phyloP scores from a whole-genome alignment of 2,797 vertebrate genomes.

The Chanos chanos region DNA sequence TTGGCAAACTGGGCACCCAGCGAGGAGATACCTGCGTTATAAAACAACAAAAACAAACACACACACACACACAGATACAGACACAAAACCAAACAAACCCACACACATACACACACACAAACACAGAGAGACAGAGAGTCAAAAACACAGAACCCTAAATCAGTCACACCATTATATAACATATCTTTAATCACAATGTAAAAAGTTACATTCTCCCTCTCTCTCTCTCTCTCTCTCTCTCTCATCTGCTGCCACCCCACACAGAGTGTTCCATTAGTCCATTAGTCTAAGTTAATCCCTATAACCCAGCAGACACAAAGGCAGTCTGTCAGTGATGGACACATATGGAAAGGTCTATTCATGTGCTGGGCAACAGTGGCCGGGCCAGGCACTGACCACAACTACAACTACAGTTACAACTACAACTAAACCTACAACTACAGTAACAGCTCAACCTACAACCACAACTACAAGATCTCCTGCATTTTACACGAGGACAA shows the following conservation, averaged over 20 bases:
- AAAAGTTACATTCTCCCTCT: background rate
- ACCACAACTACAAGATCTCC: too few relatives aligned
- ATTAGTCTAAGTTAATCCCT: background rate
- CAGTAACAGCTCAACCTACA: too few relatives aligned
- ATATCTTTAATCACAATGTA: background rate
- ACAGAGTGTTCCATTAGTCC: background rate
- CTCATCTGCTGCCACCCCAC: background rate
- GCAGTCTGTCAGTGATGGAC: background rate
- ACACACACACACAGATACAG: background rate
- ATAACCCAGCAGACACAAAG: background rate
- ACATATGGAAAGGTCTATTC: background rate
- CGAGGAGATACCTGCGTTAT: conserved; percentile 79
- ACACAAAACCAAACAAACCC: background rate
- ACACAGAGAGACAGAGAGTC: background rate
- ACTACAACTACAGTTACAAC: too few relatives aligned
- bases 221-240: background rate
- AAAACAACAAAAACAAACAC: background rate
- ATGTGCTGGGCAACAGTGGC: background rate
- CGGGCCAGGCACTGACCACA: too few relatives aligned
- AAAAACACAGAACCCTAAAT: too few relatives aligned
- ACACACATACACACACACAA: background rate
- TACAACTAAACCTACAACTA: too few relatives aligned
- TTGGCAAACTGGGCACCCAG: conserved; percentile 92
- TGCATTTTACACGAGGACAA: conserved; percentile 30
- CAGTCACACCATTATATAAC: too few relatives aligned